Percentiles rank a stretch among this genome's conserved stretches.
phyloP scores from a whole-genome alignment of 2,113 vertebrate genomes.

The Onychostoma macrolepis region DNA sequence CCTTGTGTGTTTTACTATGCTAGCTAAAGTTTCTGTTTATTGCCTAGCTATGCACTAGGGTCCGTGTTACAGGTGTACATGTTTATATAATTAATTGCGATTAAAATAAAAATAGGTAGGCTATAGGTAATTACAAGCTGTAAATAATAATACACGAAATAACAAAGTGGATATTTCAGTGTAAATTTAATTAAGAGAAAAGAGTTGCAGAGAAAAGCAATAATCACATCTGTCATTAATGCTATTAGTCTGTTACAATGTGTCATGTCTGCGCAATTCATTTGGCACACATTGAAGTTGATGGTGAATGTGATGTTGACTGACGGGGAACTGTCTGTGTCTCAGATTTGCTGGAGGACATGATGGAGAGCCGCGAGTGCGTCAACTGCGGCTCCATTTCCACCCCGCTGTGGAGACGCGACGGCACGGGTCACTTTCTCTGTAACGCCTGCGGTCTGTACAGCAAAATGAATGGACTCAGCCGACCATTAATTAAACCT shows the following conservation, averaged over 20 bases:
- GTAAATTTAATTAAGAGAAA: not conserved
- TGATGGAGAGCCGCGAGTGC: slow-evolving; percentile 93
- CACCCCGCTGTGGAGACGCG: slow-evolving; percentile 96
- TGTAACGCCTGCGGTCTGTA: slow-evolving; percentile 99
- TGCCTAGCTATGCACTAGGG: not conserved
- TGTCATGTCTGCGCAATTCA: slow-evolving; percentile 14
- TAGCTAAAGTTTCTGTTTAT: not conserved
- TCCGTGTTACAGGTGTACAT: not conserved
- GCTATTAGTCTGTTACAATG: slow-evolving; percentile 16
- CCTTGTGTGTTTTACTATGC: not conserved
- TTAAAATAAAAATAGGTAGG: not conserved
- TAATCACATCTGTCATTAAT: slow-evolving; percentile 21
- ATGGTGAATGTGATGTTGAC: slow-evolving; percentile 27
- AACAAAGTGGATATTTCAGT: not conserved
- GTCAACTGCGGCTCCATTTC: slow-evolving; percentile 99
- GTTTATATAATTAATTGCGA: not conserved
- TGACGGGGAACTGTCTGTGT: slow-evolving; percentile 49
- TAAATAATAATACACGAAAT: not conserved
- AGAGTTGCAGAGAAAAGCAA: not conserved
- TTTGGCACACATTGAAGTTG: slow-evolving; percentile 42
- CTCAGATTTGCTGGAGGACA: slow-evolving; percentile 91
- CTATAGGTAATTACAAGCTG: not conserved
- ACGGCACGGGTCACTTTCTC: slow-evolving; percentile 97
- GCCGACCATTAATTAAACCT: slow-evolving; percentile 96
- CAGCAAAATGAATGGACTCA: slow-evolving; percentile 99